Percentiles rank a stretch among this genome's conserved stretches.
phyloP scores from a whole-genome alignment of 2,113 vertebrate species.

The Mustela nigripes region DNA sequence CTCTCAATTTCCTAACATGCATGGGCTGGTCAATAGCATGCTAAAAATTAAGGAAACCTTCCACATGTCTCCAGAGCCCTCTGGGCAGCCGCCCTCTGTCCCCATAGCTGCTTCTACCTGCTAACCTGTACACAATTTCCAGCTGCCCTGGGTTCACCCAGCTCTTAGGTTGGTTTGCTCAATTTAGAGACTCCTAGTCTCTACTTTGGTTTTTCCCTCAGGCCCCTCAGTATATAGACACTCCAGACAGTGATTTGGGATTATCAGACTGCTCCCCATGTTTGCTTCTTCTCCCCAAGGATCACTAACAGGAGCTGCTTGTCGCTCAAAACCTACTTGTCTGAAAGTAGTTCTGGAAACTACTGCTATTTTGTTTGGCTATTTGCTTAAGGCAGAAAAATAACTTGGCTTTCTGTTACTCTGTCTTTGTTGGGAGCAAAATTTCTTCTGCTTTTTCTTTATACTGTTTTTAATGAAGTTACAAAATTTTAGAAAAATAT shows the following conservation, averaged over 20 bases:
- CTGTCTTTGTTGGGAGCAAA: not conserved
- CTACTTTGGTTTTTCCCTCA: not conserved
- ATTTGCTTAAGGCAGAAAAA: not conserved
- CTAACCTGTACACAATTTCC: not conserved
- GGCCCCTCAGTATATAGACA: too few species aligned
- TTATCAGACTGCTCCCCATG: fast-evolving
- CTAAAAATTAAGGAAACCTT: not conserved
- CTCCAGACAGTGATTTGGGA: not conserved
- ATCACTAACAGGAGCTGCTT: not conserved
- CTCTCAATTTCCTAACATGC: not conserved
- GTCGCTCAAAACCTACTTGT: not conserved
- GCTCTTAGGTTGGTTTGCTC: not conserved
- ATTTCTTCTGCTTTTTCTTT: not conserved
- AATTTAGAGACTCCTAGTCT: not conserved
- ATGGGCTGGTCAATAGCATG: not conserved
- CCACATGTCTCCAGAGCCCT: not conserved
- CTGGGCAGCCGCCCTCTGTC: too few species aligned
- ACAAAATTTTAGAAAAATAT: not conserved
- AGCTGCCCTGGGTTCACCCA: not conserved
- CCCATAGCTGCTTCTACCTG: not conserved
- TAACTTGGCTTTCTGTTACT: not conserved
- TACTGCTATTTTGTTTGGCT: not conserved
- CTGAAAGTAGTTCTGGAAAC: not conserved
- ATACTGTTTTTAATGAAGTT: not conserved
- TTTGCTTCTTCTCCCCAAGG: not conserved